These are phyloP conservation scores for Pseudois nayaur DNA, from an alignment of 2,113 vertebrate species.

Conservation along the genomic window DNA sequence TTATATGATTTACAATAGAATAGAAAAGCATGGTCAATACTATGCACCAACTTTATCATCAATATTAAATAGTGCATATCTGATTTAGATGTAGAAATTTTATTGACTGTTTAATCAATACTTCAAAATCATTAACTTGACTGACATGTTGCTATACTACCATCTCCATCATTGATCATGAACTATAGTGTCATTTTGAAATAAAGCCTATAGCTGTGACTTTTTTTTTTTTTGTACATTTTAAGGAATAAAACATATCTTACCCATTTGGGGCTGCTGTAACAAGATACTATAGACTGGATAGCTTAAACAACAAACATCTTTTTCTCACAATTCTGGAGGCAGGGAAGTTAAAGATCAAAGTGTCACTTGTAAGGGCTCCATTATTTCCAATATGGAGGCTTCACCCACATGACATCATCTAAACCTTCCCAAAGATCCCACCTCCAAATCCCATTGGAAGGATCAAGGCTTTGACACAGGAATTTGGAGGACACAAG, in stretches of 20 bases:
- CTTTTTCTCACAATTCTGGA: background rate
- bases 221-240: background rate
- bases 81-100: slow-evolving; percentile 2
- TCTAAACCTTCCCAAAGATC: background rate
- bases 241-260: background rate
- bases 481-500: background rate
- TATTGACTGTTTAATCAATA: background rate
- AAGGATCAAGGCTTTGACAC: background rate
- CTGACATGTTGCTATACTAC: background rate
- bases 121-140: background rate
- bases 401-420: background rate
- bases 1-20: background rate
- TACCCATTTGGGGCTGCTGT: background rate
- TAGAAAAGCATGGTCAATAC: background rate
- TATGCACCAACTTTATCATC: background rate
- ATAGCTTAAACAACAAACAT: background rate
- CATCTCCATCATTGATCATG: background rate
- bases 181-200: background rate
- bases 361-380: background rate
- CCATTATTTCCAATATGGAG: background rate
- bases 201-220: background rate
- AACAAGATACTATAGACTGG: background rate
- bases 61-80: background rate
- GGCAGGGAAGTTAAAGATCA: background rate
- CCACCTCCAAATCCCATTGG: background rate